Evolutionary conservation across 2,888 invertebrate genomes (phyloP).

Genomic region (Amaurobius ferox): DNA sequence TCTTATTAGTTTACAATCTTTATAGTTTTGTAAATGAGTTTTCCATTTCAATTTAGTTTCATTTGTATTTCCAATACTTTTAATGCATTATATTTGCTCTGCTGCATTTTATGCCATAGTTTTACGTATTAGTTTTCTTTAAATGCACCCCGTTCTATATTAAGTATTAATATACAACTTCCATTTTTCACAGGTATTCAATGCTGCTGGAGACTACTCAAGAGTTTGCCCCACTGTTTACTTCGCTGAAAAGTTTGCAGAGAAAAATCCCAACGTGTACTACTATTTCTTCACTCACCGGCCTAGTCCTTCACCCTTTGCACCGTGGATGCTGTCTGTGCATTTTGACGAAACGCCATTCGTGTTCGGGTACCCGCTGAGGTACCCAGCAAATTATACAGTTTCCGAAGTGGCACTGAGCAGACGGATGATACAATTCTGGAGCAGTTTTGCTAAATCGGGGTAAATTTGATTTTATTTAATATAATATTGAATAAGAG

Average conservation of each 20-base stretch:
- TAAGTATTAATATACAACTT: no score
- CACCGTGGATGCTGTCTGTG: conserved; percentile 55
- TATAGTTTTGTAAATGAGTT: no score
- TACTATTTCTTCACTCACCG: conserved; percentile 57
- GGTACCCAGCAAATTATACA: not conserved
- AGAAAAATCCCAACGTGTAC: conserved; percentile 30
- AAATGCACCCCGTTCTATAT: no score
- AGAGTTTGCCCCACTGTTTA: conserved; percentile 48
- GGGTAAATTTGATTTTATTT: conserved; percentile 15
- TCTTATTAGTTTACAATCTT: no score
- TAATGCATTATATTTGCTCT: no score
- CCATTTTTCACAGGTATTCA: conserved; percentile 9
- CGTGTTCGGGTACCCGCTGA: conserved; percentile 47
- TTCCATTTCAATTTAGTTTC: no score
- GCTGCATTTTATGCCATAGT: no score
- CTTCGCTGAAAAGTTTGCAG: conserved; percentile 54
- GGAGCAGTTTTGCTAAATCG: conserved; percentile 19
- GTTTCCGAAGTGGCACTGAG: not conserved
- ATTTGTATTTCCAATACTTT: no score
- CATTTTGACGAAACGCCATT: conserved; percentile 64
- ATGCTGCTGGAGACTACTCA: conserved; percentile 38
- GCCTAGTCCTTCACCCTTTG: conserved; percentile 24
- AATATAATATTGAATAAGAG: no score
- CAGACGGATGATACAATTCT: not conserved
- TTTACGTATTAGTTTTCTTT: no score